Evolutionary conservation across 2,888 invertebrate genomes (phyloP).

Genomic region (Agrotis exclamationis): DNA sequence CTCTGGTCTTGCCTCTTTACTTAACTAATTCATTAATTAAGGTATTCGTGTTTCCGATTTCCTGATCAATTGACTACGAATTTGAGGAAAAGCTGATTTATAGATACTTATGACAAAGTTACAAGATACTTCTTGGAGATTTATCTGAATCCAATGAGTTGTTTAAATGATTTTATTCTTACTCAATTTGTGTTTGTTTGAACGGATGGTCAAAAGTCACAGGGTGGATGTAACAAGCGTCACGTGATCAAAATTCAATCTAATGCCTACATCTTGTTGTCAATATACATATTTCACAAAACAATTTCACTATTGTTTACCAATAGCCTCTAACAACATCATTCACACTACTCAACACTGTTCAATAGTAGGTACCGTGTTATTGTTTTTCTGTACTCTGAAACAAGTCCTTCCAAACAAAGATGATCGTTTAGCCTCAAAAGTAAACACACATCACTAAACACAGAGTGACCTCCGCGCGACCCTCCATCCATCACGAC

Average conservation of each 20-base stretch:
- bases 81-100: slow-evolving; percentile 18
- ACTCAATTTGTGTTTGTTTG: background rate
- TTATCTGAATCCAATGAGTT: background rate
- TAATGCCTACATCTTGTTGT: too few relatives aligned
- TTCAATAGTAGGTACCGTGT: too few relatives aligned
- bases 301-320: too few relatives aligned
- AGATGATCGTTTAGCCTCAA: background rate
- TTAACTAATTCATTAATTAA: slow-evolving; percentile 50
- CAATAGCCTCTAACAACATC: too few relatives aligned
- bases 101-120: background rate
- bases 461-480: slow-evolving; percentile 24
- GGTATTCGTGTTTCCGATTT: slow-evolving; percentile 24
- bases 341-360: background rate
- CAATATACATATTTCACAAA: too few relatives aligned
- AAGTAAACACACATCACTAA: slow-evolving; percentile 31
- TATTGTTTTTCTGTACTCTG: too few relatives aligned
- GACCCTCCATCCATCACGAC: slow-evolving; percentile 26
- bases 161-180: background rate
- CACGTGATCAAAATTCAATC: too few relatives aligned
- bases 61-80: slow-evolving; percentile 19
- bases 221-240: too few relatives aligned
- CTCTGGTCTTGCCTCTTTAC: slow-evolving; percentile 24
- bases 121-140: background rate
- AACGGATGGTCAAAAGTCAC: background rate
- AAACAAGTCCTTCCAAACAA: background rate